Conservation (phyloP, 2,113 vertebrate species). For the Mus musculus region GRCm39 chr15:55554501-55555000, state of each 20-base stretch:
- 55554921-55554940: not conserved
- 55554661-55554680: not conserved
- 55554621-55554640: not conserved
- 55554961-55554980: not conserved
- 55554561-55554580: not conserved
- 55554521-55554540: not conserved
- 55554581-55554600: not conserved
- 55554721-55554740: not conserved
- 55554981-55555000: not conserved
- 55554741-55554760: not conserved
- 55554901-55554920: not conserved
- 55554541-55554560: not conserved
- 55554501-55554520: not conserved
- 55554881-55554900: not conserved
- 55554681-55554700: slow-evolving; percentile 11
- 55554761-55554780: not conserved
- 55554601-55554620: not conserved
- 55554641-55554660: not conserved
- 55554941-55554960: not conserved
- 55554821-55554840: not conserved
- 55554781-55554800: not conserved
- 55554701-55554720: slow-evolving; percentile 31
- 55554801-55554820: not conserved
- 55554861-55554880: not conserved
- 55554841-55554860: not conserved